phyloP scores from a whole-genome alignment of 2,888 invertebrate species.

The Neoaliturus tenellus region DNA sequence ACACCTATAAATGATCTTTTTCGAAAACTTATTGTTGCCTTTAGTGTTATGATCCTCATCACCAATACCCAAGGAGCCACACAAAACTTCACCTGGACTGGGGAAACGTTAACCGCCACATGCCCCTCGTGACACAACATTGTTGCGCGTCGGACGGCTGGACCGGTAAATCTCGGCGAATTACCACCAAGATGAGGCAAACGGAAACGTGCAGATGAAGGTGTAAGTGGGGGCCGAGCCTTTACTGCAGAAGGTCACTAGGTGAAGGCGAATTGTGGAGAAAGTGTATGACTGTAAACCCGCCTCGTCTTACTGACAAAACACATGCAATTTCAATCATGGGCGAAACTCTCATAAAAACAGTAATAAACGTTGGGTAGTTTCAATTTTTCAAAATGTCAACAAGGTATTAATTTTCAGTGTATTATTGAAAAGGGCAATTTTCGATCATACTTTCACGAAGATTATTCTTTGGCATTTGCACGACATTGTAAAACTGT shows the following conservation, averaged over 20 bases:
- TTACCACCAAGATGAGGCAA: slow-evolving; percentile 6
- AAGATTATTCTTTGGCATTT: background rate
- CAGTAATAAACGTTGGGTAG: background rate
- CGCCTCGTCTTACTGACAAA: background rate
- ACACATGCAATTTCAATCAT: background rate
- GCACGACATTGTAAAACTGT: too few species aligned
- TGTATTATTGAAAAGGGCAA: too few species aligned
- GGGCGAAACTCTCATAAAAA: background rate
- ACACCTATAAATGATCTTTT: too few species aligned
- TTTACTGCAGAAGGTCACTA: slow-evolving; percentile 35
- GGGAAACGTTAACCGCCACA: too few species aligned
- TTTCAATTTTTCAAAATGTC: background rate
- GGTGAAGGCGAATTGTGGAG: slow-evolving; percentile 28
- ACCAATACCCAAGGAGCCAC: too few species aligned
- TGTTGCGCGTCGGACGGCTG: background rate
- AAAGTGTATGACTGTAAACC: slow-evolving; percentile 5
- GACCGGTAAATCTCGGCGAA: background rate
- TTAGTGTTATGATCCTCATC: too few species aligned
- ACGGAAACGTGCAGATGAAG: slow-evolving; percentile 18
- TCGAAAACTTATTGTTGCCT: too few species aligned
- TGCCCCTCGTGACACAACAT: too few species aligned
- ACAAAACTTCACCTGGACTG: too few species aligned
- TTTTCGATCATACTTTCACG: background rate
- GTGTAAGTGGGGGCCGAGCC: background rate
- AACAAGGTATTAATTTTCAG: background rate